Percentiles rank a stretch among this genome's conserved stretches.
Evolutionary conservation across 1,140 invertebrate species (phyloP).

Genomic region (Saccostrea cuccullata): DNA sequence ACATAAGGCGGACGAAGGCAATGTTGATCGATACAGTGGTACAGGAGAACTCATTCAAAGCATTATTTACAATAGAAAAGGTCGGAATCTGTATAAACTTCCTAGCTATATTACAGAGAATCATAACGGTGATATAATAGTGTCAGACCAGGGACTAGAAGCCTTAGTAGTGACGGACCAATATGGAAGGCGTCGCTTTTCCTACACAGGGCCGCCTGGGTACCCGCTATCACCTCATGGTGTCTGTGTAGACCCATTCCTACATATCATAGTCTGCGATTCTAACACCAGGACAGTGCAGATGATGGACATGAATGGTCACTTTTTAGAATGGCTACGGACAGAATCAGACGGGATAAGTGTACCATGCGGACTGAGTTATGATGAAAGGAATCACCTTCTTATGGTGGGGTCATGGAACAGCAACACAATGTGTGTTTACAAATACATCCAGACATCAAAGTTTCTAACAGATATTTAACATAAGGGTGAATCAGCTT

Average conservation of each 20-base stretch:
- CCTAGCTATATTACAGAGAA: neutral
- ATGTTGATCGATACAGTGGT: neutral
- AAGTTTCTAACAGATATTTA: too few species aligned
- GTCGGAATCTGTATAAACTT: neutral
- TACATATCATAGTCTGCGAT: neutral
- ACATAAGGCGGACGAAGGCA: neutral
- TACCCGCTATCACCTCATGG: neutral
- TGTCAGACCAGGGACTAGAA: neutral
- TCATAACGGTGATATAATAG: neutral
- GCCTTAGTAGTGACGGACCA: neutral
- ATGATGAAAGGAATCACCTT: neutral
- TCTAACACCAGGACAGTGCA: neutral
- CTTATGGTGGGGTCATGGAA: neutral
- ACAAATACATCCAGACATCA: neutral
- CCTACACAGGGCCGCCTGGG: neutral
- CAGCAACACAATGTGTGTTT: neutral
- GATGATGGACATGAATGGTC: neutral
- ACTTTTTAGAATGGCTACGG: neutral
- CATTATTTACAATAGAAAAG: neutral
- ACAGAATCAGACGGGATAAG: neutral
- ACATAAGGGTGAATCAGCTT: too few species aligned
- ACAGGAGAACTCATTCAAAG: neutral
- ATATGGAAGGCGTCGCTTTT: neutral
- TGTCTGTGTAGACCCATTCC: neutral
- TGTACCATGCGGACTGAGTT: neutral